Evolutionary conservation across 2,797 vertebrate species (phyloP).

Genomic region (Sebastes taczanowskii): DNA sequence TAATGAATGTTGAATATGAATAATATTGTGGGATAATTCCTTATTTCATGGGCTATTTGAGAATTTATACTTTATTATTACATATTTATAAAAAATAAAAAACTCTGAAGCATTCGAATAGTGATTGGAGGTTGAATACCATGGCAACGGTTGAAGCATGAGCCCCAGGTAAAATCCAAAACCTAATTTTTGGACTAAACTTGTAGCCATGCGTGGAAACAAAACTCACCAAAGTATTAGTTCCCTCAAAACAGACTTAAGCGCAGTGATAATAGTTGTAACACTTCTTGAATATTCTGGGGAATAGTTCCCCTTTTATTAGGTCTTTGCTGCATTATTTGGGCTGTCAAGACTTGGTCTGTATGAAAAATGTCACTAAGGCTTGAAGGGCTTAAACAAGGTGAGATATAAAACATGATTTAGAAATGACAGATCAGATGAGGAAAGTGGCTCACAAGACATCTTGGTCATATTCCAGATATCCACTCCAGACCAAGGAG

Average conservation of each 20-base stretch:
- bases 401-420: not conserved
- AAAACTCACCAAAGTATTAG: too few species aligned
- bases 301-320: not conserved
- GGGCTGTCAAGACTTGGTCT: not conserved
- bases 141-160: too few species aligned
- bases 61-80: too few species aligned
- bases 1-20: too few species aligned
- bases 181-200: not conserved
- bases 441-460: constrained; percentile 73
- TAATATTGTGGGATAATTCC: too few species aligned
- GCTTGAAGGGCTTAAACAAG: not conserved
- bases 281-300: not conserved
- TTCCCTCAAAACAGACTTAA: too few species aligned
- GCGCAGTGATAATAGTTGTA: not conserved
- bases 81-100: too few species aligned
- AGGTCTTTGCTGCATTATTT: not conserved
- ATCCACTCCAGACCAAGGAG: constrained; percentile 68
- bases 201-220: not conserved
- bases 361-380: not conserved
- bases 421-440: not conserved
- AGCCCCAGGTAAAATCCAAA: not conserved
- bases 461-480: constrained; percentile 82
- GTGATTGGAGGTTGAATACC: too few species aligned
- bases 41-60: too few species aligned
- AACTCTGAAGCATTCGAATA: too few species aligned